Percentiles rank a stretch among this genome's conserved stretches.
Conservation (phyloP, 2,113 vertebrate genomes). For the Ameiurus melas region DNA sequence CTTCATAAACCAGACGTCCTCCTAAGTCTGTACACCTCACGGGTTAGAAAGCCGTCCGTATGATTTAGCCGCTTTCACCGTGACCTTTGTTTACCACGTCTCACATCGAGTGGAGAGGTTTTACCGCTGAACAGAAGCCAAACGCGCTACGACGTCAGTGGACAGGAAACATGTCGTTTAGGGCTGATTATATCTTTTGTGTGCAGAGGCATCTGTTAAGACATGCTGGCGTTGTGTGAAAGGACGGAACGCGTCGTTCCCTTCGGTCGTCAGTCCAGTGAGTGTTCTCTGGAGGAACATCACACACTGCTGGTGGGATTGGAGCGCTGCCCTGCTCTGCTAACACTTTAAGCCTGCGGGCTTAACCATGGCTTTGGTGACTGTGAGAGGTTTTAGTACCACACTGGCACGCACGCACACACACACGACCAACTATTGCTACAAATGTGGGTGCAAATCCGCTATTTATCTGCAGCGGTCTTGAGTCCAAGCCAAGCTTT, state of each 20-base stretch:
- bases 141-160: not conserved
- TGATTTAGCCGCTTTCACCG: not conserved
- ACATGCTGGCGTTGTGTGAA: not conserved
- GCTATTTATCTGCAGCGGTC: not conserved
- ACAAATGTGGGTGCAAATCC: not conserved
- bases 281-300: not conserved
- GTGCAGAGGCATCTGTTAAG: conserved; percentile 35
- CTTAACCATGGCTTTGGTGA: conserved; percentile 47
- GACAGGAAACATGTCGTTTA: not conserved
- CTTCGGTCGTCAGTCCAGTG: not conserved
- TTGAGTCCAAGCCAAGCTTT: not conserved
- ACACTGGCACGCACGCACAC: not conserved
- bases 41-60: not conserved
- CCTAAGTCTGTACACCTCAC: not conserved
- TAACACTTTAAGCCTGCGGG: conserved; percentile 54
- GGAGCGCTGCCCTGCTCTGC: conserved; percentile 13
- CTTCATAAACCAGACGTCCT: not conserved
- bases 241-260: not conserved
- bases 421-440: not conserved
- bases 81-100: not conserved
- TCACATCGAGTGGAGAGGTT: not conserved
- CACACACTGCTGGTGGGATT: conserved; percentile 25
- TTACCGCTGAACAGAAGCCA: not conserved
- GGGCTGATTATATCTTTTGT: not conserved
- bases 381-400: conserved; percentile 42